phyloP scores from a whole-genome alignment of 1,140 invertebrate species.

The Zaprionus capensis region DNA sequence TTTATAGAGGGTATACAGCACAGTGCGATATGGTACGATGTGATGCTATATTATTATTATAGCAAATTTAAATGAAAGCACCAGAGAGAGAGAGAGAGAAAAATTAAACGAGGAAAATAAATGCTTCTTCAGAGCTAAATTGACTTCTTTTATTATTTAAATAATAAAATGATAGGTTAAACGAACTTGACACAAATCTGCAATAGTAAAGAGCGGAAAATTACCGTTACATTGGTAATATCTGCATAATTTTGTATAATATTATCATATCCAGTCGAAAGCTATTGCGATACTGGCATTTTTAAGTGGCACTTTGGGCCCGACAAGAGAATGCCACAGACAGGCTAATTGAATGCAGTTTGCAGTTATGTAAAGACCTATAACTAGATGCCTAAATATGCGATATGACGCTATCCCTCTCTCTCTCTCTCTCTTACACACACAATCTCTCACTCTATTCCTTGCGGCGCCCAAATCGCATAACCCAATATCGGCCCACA shows the following conservation, averaged over 20 bases:
- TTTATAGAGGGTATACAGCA: conserved; percentile 11
- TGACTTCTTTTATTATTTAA: not conserved
- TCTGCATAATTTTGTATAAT: not conserved
- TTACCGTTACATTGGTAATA: not conserved
- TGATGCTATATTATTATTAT: not conserved
- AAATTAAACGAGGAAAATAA: not conserved
- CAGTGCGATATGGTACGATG: conserved; percentile 7
- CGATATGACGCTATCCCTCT: conserved; percentile 16
- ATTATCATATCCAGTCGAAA: not conserved
- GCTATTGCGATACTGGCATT: not conserved
- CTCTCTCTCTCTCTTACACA: not conserved
- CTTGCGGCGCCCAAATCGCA: conserved; percentile 36
- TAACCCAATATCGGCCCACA: conserved; percentile 31
- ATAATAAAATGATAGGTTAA: not conserved
- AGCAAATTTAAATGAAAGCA: not conserved
- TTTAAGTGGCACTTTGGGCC: not conserved
- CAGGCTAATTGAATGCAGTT: conserved; percentile 41
- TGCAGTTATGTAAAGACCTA: conserved; percentile 64
- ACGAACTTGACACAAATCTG: not conserved
- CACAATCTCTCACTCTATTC: conserved; percentile 27
- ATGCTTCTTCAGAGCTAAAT: not conserved
- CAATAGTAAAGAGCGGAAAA: not conserved
- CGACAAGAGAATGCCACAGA: conserved; percentile 53
- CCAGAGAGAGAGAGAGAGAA: not conserved
- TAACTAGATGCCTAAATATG: conserved; percentile 75